phyloP scores from a whole-genome alignment of 2,888 invertebrate genomes.

The Pristionchus entomophagus region DNA sequence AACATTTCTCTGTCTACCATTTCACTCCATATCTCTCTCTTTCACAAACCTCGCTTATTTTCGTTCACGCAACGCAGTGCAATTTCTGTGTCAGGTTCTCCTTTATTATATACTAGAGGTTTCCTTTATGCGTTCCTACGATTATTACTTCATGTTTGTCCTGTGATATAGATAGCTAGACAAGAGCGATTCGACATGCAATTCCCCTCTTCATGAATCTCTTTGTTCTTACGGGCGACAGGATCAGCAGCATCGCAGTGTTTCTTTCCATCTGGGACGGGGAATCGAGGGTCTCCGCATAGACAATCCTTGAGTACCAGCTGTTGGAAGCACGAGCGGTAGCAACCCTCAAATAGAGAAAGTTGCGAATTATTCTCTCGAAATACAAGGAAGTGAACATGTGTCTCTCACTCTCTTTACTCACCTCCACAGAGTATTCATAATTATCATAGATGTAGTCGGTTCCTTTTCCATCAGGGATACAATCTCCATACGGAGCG shows the following conservation, averaged over 20 bases:
- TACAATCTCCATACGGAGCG: constrained; percentile 73
- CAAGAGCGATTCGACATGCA: too few relatives aligned
- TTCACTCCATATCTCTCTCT: too few relatives aligned
- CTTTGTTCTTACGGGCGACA: constrained; percentile 52
- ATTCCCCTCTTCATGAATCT: constrained; percentile 52
- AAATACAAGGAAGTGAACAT: too few relatives aligned
- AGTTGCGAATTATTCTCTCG: too few relatives aligned
- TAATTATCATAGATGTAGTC: constrained; percentile 71
- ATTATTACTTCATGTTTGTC: too few relatives aligned
- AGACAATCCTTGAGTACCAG: constrained; percentile 69
- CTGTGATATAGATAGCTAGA: too few relatives aligned
- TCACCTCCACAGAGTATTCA: constrained; percentile 71
- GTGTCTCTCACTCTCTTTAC: background rate
- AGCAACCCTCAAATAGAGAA: constrained; percentile 66
- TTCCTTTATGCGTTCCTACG: too few relatives aligned
- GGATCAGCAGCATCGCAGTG: constrained; percentile 63
- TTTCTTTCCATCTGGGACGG: constrained; percentile 60
- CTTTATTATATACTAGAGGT: too few relatives aligned
- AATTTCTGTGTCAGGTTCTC: too few relatives aligned
- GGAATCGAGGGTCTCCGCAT: constrained; percentile 74
- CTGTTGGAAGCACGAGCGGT: constrained; percentile 73
- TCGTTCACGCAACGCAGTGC: too few relatives aligned
- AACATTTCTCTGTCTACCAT: too few relatives aligned
- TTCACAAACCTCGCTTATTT: too few relatives aligned
- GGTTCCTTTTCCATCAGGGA: constrained; percentile 61